A percentile compares a stretch with the other conserved stretches of the same genome.
Conservation (phyloP, 2,888 invertebrate species). For the Ormyrus thymus region DNA sequence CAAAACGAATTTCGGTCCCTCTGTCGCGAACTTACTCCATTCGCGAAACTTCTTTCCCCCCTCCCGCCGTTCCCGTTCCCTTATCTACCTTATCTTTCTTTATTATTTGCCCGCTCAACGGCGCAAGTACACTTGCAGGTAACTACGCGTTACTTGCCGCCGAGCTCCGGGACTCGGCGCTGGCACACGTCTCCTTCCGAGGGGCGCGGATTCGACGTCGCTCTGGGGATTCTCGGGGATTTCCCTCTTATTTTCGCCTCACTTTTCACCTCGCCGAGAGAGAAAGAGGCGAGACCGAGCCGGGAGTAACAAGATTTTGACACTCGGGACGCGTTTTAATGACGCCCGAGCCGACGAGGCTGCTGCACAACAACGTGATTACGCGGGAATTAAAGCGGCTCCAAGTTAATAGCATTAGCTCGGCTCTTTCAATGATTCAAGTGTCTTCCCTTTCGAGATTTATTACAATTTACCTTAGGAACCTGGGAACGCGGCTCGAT, state of each 20-base stretch:
- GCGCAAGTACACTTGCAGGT: not conserved
- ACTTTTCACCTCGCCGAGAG: slow-evolving; percentile 2
- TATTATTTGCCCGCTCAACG: slow-evolving; percentile 6
- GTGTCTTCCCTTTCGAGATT: no score
- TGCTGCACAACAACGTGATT: slow-evolving; percentile 8
- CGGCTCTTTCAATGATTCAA: no score
- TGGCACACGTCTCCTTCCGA: no score
- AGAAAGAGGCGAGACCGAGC: no score
- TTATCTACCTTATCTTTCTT: slow-evolving; percentile 6
- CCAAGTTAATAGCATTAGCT: slow-evolving; percentile 27
- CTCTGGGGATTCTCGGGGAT: slow-evolving; percentile 23
- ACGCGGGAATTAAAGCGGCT: slow-evolving; percentile 18
- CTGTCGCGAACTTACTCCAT: not conserved
- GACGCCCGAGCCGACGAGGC: not conserved
- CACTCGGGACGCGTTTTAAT: slow-evolving; percentile 30
- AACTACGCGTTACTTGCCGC: slow-evolving; percentile 14
- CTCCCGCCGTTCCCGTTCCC: not conserved
- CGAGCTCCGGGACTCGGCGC: not conserved
- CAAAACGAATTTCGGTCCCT: slow-evolving; percentile 12
- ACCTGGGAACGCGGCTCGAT: no score
- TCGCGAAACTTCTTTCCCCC: slow-evolving; percentile 10
- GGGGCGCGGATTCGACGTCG: not conserved
- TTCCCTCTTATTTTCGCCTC: slow-evolving; percentile 25
- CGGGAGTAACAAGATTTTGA: not conserved
- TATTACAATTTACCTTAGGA: no score